These are phyloP conservation scores for Brevimyrus niger DNA, from an alignment of 2,113 vertebrate species.

Conservation along the genomic window DNA sequence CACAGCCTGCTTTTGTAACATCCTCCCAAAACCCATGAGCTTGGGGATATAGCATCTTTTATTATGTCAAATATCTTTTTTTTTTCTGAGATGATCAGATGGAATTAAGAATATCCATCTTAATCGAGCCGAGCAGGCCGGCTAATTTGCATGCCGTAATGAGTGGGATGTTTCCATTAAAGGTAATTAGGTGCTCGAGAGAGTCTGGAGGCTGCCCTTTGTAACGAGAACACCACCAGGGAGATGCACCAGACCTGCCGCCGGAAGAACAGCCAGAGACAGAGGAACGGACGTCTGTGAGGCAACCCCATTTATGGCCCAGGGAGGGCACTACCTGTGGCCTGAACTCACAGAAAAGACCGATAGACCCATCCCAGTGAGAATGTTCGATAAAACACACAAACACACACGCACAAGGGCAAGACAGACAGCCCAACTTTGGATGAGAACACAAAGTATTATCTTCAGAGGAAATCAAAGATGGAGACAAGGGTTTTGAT, in stretches of 20 bases:
- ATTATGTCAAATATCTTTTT: conserved; percentile 11
- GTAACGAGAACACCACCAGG: background rate
- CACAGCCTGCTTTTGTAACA: background rate
- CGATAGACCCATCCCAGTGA: background rate
- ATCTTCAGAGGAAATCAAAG: background rate
- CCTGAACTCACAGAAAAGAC: background rate
- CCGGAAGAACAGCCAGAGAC: background rate
- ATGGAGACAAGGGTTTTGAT: background rate
- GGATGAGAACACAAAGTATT: background rate
- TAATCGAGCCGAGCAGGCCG: conserved; percentile 1
- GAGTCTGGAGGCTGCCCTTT: background rate
- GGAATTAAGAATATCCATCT: conserved; percentile 4
- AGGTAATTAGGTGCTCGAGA: conserved; percentile 16
- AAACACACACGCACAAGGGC: background rate
- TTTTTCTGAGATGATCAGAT: background rate
- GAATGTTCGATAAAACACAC: background rate
- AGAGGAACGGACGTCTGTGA: background rate
- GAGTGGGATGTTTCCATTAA: conserved; percentile 27
- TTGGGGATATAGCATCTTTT: background rate
- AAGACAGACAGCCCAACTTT: background rate
- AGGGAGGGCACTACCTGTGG: background rate
- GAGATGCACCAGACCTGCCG: background rate
- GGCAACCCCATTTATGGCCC: background rate
- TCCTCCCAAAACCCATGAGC: background rate
- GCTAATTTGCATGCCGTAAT: conserved; percentile 19